These are phyloP conservation scores for Sinocyclocheilus rhinocerous DNA, from an alignment of 2,113 vertebrate species.

Conservation along the genomic window DNA sequence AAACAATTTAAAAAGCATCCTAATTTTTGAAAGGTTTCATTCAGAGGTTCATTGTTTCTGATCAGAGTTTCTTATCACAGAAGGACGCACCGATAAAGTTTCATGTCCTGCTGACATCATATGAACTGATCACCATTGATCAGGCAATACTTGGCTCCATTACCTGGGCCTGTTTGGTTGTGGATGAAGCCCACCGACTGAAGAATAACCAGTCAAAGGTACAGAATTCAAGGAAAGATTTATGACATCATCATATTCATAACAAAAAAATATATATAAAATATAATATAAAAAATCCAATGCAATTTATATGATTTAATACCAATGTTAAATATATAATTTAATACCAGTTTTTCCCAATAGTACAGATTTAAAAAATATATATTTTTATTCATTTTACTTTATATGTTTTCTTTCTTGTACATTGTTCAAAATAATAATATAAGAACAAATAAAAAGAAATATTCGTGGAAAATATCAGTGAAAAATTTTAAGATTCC, in stretches of 20 bases:
- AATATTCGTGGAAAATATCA: too few relatives aligned
- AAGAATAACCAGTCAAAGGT: conserved; percentile 99
- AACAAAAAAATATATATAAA: too few relatives aligned
- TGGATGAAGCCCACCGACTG: conserved; percentile 95
- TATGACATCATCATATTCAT: not conserved
- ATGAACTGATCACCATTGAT: conserved; percentile 97
- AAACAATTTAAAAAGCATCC: not conserved
- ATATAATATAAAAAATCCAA: too few relatives aligned
- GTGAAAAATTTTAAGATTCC: too few relatives aligned
- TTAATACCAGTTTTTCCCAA: too few relatives aligned
- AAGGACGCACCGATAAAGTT: conserved; percentile 98
- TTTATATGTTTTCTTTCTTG: not conserved
- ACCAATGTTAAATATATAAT: too few relatives aligned
- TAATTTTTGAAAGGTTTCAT: not conserved
- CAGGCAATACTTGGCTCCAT: conserved; percentile 95
- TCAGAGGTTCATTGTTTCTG: not conserved
- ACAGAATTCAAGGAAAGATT: conserved; percentile 39
- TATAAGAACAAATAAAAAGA: too few relatives aligned
- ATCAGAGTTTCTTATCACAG: conserved; percentile 67
- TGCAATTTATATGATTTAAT: too few relatives aligned
- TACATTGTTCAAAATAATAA: not conserved
- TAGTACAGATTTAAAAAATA: too few relatives aligned
- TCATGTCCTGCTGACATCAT: conserved; percentile 94
- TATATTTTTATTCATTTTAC: too few relatives aligned
- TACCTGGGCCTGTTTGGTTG: conserved; percentile 95